Base-by-base conservation (phyloP, 2,888 invertebrate species). In the Yponomeuta evonymella region DNA sequence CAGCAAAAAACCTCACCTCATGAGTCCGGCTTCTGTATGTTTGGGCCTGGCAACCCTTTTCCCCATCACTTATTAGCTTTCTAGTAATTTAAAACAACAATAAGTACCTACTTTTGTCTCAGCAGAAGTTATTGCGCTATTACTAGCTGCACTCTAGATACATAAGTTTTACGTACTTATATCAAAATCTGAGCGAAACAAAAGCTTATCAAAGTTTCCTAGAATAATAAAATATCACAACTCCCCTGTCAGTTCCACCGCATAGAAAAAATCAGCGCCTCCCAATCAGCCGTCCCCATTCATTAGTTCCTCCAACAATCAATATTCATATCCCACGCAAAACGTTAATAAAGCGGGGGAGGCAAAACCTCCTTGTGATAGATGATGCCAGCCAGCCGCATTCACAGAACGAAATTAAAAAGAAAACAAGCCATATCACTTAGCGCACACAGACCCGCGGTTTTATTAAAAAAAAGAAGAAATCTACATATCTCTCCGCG, bases 311-410 rank as follows among this genome's bases (percentile, higher is more conserved):
- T 75, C 77, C 80, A 82, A 90, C 90, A 90, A 91, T 91, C 91
- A 91, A 92, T 92, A 91, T 89, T 88, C 88, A 91, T 89, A 90
- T 91, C 90, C 90, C 90, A 89, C 88, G 91, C 90, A 90, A 84
- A 89, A 88, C 89, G 87, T 86, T 86, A 84, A 85, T 84, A 86
- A 81, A 83, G 80, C 79, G 73, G 73, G 73, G 71, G 73, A 84
- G 83, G 83, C 81, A 75, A 79, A 79, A 76, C 74, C 73, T 15
- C 51, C 15, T 15, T 15, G 73, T 89, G 90, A 91, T 90, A 89
- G 89, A 91, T 89, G 89, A 89, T 90, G 84, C 82, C 75, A 79
- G 79, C 83, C 81, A 81, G 64, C 78, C 81, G 84, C 87, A 85
- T 83, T 85, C 88, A 81, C 85, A 88, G 77, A 81, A 90, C 90